Conservation (phyloP, 2,113 vertebrate species). For the Stegastes partitus region DNA sequence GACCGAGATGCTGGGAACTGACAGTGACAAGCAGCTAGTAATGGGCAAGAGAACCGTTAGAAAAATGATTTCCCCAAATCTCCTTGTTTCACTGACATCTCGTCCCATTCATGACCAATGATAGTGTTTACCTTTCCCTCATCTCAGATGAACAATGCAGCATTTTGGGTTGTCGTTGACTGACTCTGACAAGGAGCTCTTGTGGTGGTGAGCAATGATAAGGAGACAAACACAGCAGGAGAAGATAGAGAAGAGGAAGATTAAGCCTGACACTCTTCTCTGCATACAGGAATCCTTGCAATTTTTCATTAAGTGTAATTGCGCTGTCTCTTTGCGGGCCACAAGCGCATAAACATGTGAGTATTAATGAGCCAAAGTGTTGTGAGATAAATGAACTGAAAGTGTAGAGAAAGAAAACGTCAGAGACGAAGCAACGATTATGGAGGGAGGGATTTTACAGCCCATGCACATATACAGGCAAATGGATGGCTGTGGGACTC, state of each 20-base stretch:
- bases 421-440: not conserved
- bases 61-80: slow-evolving; percentile 39
- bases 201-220: slow-evolving; percentile 31
- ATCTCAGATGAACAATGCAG: slow-evolving; percentile 27
- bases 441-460: not conserved
- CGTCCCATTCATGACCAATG: slow-evolving; percentile 31
- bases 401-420: not conserved
- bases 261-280: slow-evolving; percentile 19
- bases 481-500: slow-evolving; percentile 24
- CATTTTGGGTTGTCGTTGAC: slow-evolving; percentile 28
- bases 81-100: slow-evolving; percentile 30
- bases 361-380: not conserved
- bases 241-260: slow-evolving; percentile 29
- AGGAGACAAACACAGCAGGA: slow-evolving; percentile 9
- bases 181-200: slow-evolving; percentile 39
- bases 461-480: not conserved
- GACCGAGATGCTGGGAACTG: not conserved
- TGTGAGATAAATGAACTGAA: not conserved
- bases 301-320: slow-evolving; percentile 32
- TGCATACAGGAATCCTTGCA: slow-evolving; percentile 6
- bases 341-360: slow-evolving; percentile 3
- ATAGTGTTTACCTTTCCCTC: slow-evolving; percentile 41
- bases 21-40: slow-evolving; percentile 27
- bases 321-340: not conserved
- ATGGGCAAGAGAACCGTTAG: slow-evolving; percentile 15